Percentiles rank a stretch among this genome's conserved stretches.
Evolutionary conservation across 2,113 vertebrate species (phyloP).

Genomic region (Zapornia atra): DNA sequence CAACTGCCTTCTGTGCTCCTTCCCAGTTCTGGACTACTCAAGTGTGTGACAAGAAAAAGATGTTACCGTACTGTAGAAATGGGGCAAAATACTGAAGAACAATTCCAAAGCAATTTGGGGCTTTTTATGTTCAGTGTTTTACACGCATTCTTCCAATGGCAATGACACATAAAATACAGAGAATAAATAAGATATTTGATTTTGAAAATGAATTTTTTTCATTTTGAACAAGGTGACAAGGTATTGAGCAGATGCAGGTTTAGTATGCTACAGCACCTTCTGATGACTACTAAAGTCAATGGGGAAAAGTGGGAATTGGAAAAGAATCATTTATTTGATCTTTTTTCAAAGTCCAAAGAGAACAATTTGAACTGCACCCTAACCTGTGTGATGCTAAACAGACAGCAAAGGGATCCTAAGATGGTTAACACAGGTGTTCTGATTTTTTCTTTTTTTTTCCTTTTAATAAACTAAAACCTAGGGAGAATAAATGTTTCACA

Average conservation of each 20-base stretch:
- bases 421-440: not conserved
- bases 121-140: not conserved
- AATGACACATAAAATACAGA: accelerated
- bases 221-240: not conserved
- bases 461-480: not conserved
- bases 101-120: not conserved
- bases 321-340: not conserved
- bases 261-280: not conserved
- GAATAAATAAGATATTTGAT: not conserved
- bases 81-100: not conserved
- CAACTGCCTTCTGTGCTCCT: not conserved
- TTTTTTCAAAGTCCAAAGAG: not conserved
- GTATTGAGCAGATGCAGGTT: not conserved
- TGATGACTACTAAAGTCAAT: not conserved
- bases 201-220: not conserved
- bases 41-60: not conserved
- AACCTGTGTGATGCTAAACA: not conserved
- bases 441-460: not conserved
- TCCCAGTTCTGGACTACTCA: not conserved
- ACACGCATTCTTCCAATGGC: not conserved
- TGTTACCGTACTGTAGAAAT: not conserved
- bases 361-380: not conserved
- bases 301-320: not conserved
- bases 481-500: not conserved
- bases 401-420: not conserved